Conservation (phyloP, 1,140 invertebrate species). For the Arctopsyche grandis region DNA sequence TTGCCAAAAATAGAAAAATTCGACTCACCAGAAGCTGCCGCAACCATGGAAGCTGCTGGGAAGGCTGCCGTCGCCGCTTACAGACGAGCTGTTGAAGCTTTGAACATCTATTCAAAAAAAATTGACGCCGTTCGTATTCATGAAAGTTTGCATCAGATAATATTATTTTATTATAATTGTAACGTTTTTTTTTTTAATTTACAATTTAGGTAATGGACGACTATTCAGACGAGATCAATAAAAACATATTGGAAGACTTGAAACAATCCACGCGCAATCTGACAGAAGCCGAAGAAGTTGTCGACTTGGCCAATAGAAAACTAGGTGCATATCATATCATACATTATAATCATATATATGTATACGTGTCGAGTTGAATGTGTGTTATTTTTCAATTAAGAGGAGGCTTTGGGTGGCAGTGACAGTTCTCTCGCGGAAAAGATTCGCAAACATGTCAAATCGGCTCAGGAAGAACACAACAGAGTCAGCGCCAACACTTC, state of each 20-base stretch:
- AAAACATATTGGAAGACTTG: conserved; percentile 48
- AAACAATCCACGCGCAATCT: conserved; percentile 29
- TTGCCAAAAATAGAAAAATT: conserved; percentile 12
- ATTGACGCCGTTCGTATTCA: conserved; percentile 43
- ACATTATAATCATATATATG: no score
- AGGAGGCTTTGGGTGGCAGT: conserved; percentile 36
- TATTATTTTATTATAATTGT: background rate
- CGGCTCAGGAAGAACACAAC: conserved; percentile 33
- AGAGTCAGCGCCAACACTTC: conserved; percentile 34
- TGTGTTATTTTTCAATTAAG: conserved; percentile 19
- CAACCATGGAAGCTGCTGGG: conserved; percentile 21
- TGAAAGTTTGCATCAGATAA: conserved; percentile 1
- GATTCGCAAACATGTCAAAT: conserved; percentile 23
- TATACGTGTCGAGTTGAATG: no score
- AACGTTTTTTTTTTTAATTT: background rate
- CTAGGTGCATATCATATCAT: conserved; percentile 35
- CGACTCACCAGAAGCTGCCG: conserved; percentile 12
- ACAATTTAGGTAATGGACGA: conserved; percentile 49
- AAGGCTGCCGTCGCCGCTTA: conserved; percentile 34
- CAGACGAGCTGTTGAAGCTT: conserved; percentile 37
- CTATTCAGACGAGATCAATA: conserved; percentile 40
- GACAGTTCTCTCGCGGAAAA: conserved; percentile 16
- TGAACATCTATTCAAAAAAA: conserved; percentile 40
- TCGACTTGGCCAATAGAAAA: conserved; percentile 42
- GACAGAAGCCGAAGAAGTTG: conserved; percentile 39